Evolutionary conservation across 2,797 vertebrate genomes (phyloP).

Genomic region (Mormyrus hasselquistii): DNA sequence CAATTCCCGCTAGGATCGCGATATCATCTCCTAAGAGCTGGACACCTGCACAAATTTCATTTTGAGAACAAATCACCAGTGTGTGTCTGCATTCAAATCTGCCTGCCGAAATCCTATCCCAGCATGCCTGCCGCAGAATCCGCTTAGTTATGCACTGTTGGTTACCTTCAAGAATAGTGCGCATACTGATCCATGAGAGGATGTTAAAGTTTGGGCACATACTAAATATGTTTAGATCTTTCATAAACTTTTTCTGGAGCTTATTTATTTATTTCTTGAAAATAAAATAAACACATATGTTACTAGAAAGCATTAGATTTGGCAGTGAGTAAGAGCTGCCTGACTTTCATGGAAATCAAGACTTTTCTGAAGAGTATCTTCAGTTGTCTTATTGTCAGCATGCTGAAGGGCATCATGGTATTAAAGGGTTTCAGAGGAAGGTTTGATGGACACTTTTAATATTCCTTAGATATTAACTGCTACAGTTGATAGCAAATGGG

Average conservation of each 20-base stretch:
- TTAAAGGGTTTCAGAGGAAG: neutral
- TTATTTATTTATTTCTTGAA: neutral
- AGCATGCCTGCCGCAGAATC: neutral
- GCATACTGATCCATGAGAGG: slow-evolving; percentile 13
- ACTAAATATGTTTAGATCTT: slow-evolving; percentile 6
- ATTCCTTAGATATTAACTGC: neutral
- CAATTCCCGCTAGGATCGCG: slow-evolving; percentile 23
- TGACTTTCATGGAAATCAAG: neutral
- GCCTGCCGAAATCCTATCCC: slow-evolving; percentile 10
- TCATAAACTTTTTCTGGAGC: neutral
- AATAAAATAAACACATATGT: neutral
- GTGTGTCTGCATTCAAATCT: slow-evolving; percentile 27
- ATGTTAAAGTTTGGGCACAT: slow-evolving; percentile 15
- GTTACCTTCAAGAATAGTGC: slow-evolving; percentile 14
- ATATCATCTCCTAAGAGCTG: slow-evolving; percentile 29
- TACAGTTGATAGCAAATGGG: neutral
- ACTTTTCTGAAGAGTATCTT: neutral
- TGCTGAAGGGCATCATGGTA: neutral
- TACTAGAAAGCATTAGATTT: neutral
- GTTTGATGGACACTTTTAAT: neutral
- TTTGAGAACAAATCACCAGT: slow-evolving; percentile 26
- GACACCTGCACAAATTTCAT: slow-evolving; percentile 32
- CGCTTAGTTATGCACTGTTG: slow-evolving; percentile 20
- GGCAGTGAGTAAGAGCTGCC: neutral
- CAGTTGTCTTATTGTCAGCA: neutral